Base-by-base conservation (phyloP, 2,797 vertebrate species). In the Acrocephalus scirpaceus region DNA sequence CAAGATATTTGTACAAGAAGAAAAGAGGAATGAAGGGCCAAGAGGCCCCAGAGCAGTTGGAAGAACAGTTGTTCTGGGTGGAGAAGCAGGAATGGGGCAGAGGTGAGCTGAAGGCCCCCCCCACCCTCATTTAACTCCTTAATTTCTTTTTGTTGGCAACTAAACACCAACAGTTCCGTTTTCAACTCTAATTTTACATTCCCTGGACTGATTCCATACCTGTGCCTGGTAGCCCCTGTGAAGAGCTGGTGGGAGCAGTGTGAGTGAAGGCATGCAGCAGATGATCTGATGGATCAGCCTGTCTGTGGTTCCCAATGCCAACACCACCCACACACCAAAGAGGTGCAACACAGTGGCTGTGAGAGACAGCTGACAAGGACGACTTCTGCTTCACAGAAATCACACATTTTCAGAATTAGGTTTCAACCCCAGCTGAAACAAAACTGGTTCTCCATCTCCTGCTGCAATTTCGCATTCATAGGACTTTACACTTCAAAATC, bases 1-100 rank as follows among this genome's bases (percentile, higher is more conserved):
- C 88, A 88, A 95, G 95, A 75, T 88, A 96, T 95, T 96, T 93
- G 88, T 85, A 91, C 71, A 91, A 95, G 72, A 94, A 85, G 65
- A 91, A 86, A 77, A 71, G 86, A 94, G 67, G 57, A 91, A 89
- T 87, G 81, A 95, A 92, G 67, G 91, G 93, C 92, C 88, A 92
- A 82, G 86, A 95, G 80, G 92, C 84, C 86, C 51, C 71, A 92
- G 34, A 94, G 64, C 80, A 89, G 38, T 44, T 82, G 60, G 57
- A 79, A 91, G 86, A 94, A 84, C 42, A 66, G 92, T 78, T 84
- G 62, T 53, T 93, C 70, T 64, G 86, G 32, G 70, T 88, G 51
- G 69, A 86, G 38, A 71, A 83, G 45, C 17, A 86, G 60, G 64
- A 86, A 81, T 3, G 2, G 60, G 80, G 65, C 40, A 92, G 88